Evolutionary conservation across 2,888 invertebrate species (phyloP).

Genomic region (Geophilus truncorum): DNA sequence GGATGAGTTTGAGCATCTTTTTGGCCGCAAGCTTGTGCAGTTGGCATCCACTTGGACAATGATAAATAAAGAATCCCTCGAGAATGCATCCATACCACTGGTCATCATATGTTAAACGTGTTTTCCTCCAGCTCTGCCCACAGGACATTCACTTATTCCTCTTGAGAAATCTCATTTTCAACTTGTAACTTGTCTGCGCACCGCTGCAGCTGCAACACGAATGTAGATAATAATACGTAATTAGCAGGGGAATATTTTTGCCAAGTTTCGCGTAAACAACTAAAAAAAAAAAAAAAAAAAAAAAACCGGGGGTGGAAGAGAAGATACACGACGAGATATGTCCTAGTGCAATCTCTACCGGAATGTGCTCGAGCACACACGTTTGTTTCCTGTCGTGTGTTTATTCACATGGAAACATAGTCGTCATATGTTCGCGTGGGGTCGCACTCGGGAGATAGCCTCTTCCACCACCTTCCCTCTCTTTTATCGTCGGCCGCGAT

Average conservation of each 20-base stretch:
- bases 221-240: background rate
- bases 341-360: background rate
- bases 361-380: conserved; percentile 4
- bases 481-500: conserved; percentile 8
- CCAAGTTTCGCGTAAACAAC: background rate
- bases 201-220: background rate
- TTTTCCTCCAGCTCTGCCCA: background rate
- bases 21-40: background rate
- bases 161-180: background rate
- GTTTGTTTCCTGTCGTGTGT: conserved; percentile 25
- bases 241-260: conserved; percentile 12
- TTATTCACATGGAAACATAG: conserved; percentile 21
- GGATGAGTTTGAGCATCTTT: conserved; percentile 25
- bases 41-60: conserved; percentile 27
- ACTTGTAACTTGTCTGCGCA: no score
- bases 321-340: conserved; percentile 5
- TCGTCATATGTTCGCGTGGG: conserved; percentile 25
- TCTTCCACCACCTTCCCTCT: conserved; percentile 22
- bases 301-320: background rate
- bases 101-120: background rate
- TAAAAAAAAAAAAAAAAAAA: background rate
- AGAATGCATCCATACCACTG: background rate
- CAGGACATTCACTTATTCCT: background rate
- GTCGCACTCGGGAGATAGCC: background rate
- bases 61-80: conserved; percentile 15